These are phyloP conservation scores for Rhingia campestris DNA, from an alignment of 2,888 invertebrate genomes.

Conservation along the genomic window DNA sequence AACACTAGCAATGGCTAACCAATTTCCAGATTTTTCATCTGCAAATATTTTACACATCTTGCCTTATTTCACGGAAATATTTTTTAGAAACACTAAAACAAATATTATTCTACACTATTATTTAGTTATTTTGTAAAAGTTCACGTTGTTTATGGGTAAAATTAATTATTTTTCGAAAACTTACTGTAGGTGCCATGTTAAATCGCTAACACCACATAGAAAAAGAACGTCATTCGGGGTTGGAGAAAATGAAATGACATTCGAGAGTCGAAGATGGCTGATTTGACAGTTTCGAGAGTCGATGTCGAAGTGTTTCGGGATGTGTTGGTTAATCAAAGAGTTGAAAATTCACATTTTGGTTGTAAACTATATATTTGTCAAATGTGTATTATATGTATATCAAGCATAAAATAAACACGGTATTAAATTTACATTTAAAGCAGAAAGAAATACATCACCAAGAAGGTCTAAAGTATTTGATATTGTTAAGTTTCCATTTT, in stretches of 20 bases:
- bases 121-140: slow-evolving; percentile 47
- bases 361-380: too few species aligned
- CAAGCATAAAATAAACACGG: too few species aligned
- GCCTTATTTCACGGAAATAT: slow-evolving; percentile 13
- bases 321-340: slow-evolving; percentile 3
- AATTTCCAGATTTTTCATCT: slow-evolving; percentile 41
- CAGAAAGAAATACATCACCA: too few species aligned
- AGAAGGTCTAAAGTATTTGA: too few species aligned
- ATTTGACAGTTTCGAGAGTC: slow-evolving; percentile 60
- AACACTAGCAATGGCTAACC: slow-evolving; percentile 29
- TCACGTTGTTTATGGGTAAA: slow-evolving; percentile 53
- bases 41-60: slow-evolving; percentile 33
- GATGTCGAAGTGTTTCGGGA: not conserved
- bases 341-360: not conserved
- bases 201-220: slow-evolving; percentile 79
- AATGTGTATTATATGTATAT: too few species aligned
- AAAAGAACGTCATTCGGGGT: slow-evolving; percentile 79
- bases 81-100: slow-evolving; percentile 5
- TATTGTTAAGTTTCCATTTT: too few species aligned
- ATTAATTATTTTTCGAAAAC: slow-evolving; percentile 76
- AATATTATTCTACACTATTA: slow-evolving; percentile 2
- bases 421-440: too few species aligned
- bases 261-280: slow-evolving; percentile 53
- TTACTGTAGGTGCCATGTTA: slow-evolving; percentile 83
- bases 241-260: slow-evolving; percentile 51